Conservation (phyloP, 2,797 vertebrate species). For the Orestias chungarensis region DNA sequence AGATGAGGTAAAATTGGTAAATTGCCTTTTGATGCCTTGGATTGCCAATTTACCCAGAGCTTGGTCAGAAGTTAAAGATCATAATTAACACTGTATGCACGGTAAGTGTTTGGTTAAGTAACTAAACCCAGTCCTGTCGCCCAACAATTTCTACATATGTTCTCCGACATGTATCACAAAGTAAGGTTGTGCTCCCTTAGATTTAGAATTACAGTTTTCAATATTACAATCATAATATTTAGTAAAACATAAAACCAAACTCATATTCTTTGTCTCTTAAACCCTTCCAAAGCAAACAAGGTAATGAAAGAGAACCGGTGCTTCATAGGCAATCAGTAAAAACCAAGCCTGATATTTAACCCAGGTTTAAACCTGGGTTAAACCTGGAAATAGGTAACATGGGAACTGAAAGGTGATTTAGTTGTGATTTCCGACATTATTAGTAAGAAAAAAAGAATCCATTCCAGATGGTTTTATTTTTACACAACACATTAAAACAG, state of each 20-base stretch:
- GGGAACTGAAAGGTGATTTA: too few relatives aligned
- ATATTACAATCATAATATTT: background rate
- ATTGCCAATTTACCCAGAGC: background rate
- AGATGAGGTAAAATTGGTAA: background rate
- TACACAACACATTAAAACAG: too few relatives aligned
- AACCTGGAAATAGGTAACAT: background rate
- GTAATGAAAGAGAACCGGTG: background rate
- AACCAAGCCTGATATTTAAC: too few relatives aligned
- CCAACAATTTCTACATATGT: background rate
- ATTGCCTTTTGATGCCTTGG: background rate
- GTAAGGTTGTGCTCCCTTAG: background rate
- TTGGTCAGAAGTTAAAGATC: conserved; percentile 1
- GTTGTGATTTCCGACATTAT: too few relatives aligned
- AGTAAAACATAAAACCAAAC: background rate
- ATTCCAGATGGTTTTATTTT: too few relatives aligned
- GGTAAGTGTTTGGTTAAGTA: background rate
- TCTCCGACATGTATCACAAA: background rate
- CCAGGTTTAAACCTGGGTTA: background rate
- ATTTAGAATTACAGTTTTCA: background rate
- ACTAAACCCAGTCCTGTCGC: background rate
- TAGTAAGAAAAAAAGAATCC: too few relatives aligned
- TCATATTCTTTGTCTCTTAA: background rate
- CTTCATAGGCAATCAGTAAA: too few relatives aligned
- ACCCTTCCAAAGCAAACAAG: background rate
- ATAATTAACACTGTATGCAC: too few relatives aligned